Evolutionary conservation across 1,140 invertebrate species (phyloP).

Genomic region (Mercenaria mercenaria): DNA sequence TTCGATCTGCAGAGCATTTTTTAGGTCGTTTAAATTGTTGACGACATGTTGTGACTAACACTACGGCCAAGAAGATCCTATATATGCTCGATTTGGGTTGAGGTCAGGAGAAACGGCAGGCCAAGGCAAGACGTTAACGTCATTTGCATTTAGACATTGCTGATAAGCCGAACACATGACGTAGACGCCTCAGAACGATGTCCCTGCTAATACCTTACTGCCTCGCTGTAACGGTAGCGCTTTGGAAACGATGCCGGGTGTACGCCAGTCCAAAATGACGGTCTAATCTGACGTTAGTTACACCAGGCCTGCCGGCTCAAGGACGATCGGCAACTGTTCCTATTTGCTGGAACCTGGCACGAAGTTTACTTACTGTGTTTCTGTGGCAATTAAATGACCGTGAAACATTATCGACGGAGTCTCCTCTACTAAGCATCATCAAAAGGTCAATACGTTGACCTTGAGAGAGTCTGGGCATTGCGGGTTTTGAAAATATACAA

Average conservation of each 20-base stretch:
- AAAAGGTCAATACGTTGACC: no score
- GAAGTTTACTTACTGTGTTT: not conserved
- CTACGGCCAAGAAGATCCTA: not conserved
- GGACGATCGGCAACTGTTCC: not conserved
- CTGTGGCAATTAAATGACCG: not conserved
- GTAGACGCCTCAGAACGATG: not conserved
- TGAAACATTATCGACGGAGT: not conserved
- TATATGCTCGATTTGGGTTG: not conserved
- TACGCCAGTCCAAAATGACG: no score
- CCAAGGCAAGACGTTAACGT: not conserved
- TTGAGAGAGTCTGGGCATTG: not conserved
- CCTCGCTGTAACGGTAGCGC: not conserved
- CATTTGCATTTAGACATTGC: not conserved
- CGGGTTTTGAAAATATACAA: not conserved
- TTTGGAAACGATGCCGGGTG: not conserved
- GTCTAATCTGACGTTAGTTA: no score
- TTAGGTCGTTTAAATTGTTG: not conserved
- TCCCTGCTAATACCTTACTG: not conserved
- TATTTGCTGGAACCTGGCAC: no score
- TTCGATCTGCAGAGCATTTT: not conserved
- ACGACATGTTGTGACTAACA: not conserved
- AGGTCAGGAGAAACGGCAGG: constrained; percentile 1
- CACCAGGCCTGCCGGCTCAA: not conserved
- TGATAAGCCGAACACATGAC: not conserved
- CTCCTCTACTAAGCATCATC: not conserved